phyloP scores from a whole-genome alignment of 2,113 vertebrate species.

The Nothoprocta pentlandii region DNA sequence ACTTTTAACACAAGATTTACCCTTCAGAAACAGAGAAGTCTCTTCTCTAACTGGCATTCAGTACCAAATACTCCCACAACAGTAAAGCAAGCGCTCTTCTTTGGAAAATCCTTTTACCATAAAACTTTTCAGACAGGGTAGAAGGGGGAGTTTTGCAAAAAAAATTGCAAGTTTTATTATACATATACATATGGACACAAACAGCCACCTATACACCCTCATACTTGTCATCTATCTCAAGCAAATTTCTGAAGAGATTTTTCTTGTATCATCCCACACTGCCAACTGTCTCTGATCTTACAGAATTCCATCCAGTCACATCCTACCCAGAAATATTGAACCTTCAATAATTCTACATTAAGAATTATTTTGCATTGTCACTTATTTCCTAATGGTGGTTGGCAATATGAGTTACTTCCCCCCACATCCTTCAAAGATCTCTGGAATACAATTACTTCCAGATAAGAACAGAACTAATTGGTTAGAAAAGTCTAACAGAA shows the following conservation, averaged over 20 bases:
- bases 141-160: neutral
- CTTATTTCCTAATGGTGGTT: neutral
- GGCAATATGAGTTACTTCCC: neutral
- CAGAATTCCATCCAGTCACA: neutral
- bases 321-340: accelerated
- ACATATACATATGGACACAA: accelerated
- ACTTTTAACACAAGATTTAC: neutral
- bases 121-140: neutral
- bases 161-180: neutral
- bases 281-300: neutral
- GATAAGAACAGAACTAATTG: neutral
- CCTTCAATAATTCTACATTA: neutral
- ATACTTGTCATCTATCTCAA: neutral
- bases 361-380: neutral
- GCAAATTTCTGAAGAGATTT: neutral
- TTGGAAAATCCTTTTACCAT: neutral
- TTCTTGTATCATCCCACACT: neutral
- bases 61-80: neutral
- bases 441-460: neutral
- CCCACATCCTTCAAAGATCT: neutral
- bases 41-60: neutral
- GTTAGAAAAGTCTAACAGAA: neutral
- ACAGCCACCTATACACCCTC: neutral
- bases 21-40: neutral
- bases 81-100: neutral